Conservation (phyloP, 1,140 invertebrate species). For the Drosophila gunungcola region DNA sequence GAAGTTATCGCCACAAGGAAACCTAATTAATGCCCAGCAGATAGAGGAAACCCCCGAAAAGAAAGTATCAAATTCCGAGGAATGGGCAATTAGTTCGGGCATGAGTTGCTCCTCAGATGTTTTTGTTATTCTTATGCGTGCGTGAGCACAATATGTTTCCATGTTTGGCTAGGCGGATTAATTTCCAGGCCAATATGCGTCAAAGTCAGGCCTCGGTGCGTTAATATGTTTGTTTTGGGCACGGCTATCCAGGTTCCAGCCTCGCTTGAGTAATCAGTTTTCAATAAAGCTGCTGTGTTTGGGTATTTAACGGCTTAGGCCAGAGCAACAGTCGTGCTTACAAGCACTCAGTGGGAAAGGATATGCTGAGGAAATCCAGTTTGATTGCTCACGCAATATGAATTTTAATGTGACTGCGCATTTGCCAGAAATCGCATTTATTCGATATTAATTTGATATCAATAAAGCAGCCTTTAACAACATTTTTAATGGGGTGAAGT, state of each 20-base stretch:
- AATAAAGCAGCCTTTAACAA: neutral
- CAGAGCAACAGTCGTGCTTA: slow-evolving; percentile 23
- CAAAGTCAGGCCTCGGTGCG: slow-evolving; percentile 48
- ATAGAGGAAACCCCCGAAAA: slow-evolving; percentile 3
- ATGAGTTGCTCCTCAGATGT: slow-evolving; percentile 18
- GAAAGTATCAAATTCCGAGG: slow-evolving; percentile 5
- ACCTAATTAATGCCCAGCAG: slow-evolving; percentile 27
- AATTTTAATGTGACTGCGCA: slow-evolving; percentile 55
- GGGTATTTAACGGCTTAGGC: slow-evolving; percentile 45
- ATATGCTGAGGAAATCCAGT: slow-evolving; percentile 41
- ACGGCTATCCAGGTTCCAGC: no score
- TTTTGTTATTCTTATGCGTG: slow-evolving; percentile 62
- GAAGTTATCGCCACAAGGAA: slow-evolving; percentile 48
- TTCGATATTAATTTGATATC: slow-evolving; percentile 13
- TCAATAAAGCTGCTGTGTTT: slow-evolving; percentile 51
- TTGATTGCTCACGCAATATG: slow-evolving; percentile 61
- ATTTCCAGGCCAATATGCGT: slow-evolving; percentile 75
- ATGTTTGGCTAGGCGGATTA: slow-evolving; percentile 66
- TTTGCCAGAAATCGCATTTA: slow-evolving; percentile 8
- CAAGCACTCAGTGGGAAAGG: slow-evolving; percentile 1
- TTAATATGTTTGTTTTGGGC: slow-evolving; percentile 53
- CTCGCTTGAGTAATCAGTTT: slow-evolving; percentile 57
- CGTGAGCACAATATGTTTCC: slow-evolving; percentile 62
- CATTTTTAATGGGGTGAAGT: neutral
- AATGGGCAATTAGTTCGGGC: slow-evolving; percentile 42